phyloP scores from a whole-genome alignment of 2,113 vertebrate species.

The Pluvialis apricaria region DNA sequence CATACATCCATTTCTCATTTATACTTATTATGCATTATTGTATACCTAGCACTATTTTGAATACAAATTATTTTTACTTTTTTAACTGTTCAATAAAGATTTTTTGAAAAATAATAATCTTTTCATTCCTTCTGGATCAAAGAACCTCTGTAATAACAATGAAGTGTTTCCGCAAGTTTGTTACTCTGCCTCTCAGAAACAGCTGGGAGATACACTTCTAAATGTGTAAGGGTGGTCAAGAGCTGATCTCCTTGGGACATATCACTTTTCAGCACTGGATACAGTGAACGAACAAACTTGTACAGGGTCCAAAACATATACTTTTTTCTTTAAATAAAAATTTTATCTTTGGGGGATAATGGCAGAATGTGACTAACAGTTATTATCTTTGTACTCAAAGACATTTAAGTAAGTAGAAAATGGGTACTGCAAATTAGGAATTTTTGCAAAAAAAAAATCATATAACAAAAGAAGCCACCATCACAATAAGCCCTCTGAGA shows the following conservation, averaged over 20 bases:
- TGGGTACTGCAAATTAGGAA: not conserved
- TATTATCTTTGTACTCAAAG: not conserved
- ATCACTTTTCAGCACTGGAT: not conserved
- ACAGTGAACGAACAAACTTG: not conserved
- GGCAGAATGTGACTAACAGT: not conserved
- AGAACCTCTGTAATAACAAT: not conserved
- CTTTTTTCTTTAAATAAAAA: not conserved
- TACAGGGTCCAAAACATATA: not conserved
- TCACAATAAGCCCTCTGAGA: not conserved
- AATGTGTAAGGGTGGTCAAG: not conserved
- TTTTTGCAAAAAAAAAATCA: not conserved
- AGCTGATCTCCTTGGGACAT: not conserved
- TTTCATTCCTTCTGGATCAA: not conserved
- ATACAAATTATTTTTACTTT: not conserved
- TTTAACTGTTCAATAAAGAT: not conserved
- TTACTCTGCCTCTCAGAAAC: not conserved
- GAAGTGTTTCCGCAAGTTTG: not conserved
- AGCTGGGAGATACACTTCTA: conserved; percentile 35
- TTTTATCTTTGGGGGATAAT: not conserved
- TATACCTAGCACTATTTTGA: not conserved
- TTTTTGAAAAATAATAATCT: not conserved
- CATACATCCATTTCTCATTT: not conserved
- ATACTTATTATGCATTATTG: not conserved
- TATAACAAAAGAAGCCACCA: not conserved
- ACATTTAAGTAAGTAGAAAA: not conserved